Base-by-base conservation (phyloP, 2,888 invertebrate genomes). In the Linnaemya vulpina region DNA sequence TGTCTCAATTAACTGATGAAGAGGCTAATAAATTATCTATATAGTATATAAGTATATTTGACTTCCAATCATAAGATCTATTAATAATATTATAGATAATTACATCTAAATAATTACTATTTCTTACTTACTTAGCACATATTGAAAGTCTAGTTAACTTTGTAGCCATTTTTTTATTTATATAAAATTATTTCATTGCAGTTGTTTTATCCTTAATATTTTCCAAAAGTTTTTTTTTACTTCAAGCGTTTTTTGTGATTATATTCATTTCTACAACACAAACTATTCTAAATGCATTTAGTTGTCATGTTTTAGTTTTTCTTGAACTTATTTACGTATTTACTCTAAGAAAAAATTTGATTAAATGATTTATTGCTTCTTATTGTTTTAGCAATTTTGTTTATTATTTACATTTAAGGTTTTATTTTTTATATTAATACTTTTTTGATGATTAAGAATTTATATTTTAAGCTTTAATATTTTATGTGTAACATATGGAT, bases 271-370 rank as follows among this genome's bases (percentile, higher is more conserved):
- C 35, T 40, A 62, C 65, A 51, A 80, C 79, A 51, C 35, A 67
- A 74, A 30, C 62, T 84, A 17, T 78, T 77, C 82, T 85, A 85
- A 85, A 85, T 85, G 84, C 84, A 85, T 81, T 68, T 74, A 70
- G 68, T 74, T 81, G 76, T 65, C 46, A 3, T 22, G 30, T 46
- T 35, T 55, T 74, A 11, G 9, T n/a, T 77, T 78, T 74, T 71
- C 5, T 46, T 15, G 20, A 35, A 51, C 51, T 62, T 25, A 62
- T 53, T n/a, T n/a, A n/a, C n/a, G n/a, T 71, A 30, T 53, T 76
- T 62, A 71, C 77, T 43, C 74, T 82, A 68, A 73, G 75, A 81
- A 60, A 84, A 46, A 75, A 65, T 67, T 81, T 62, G 25, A 53
- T 70, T 58, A 78, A 76, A 20, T 77, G 58, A 63, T 53, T 55